A percentile compares a stretch with the other conserved stretches of the same genome.
These are phyloP conservation scores for Cryptops parisi DNA, from an alignment of 2,888 invertebrate genomes.

Conservation along the genomic window DNA sequence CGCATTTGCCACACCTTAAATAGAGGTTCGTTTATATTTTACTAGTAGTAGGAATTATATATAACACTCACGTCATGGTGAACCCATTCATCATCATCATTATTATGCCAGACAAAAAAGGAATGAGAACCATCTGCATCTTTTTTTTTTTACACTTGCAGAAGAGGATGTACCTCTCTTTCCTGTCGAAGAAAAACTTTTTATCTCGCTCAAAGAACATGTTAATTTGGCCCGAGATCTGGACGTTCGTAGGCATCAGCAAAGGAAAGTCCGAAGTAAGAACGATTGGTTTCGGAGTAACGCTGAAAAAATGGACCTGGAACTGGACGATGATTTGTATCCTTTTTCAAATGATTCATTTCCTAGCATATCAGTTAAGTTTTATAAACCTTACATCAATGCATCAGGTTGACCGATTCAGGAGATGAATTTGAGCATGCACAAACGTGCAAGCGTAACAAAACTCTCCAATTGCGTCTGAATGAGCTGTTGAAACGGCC, in stretches of 20 bases:
- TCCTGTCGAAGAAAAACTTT: conserved; percentile 50
- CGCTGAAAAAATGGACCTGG: conserved; percentile 70
- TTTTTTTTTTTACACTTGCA: conserved; percentile 32
- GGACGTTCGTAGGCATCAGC: conserved; percentile 56
- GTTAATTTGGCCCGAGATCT: conserved; percentile 63
- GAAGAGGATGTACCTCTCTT: conserved; percentile 70
- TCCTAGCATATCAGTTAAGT: too few relatives aligned
- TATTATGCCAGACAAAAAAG: too few relatives aligned
- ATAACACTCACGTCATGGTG: too few relatives aligned
- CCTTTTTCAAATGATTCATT: too few relatives aligned
- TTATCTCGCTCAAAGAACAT: conserved; percentile 50
- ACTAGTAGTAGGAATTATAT: too few relatives aligned
- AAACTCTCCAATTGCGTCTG: background rate
- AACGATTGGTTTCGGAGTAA: conserved; percentile 74
- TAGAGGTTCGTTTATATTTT: too few relatives aligned
- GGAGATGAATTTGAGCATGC: background rate
- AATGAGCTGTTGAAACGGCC: background rate
- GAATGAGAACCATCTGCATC: conserved; percentile 7
- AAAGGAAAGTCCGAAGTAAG: conserved; percentile 47
- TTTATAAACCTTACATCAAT: too few relatives aligned
- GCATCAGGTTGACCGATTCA: background rate
- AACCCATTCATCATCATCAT: too few relatives aligned
- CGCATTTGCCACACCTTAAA: conserved; percentile 71
- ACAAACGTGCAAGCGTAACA: background rate
- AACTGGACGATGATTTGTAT: conserved; percentile 50